Evolutionary conservation across 2,113 vertebrate species (phyloP).

Genomic region (Falco punctatus): DNA sequence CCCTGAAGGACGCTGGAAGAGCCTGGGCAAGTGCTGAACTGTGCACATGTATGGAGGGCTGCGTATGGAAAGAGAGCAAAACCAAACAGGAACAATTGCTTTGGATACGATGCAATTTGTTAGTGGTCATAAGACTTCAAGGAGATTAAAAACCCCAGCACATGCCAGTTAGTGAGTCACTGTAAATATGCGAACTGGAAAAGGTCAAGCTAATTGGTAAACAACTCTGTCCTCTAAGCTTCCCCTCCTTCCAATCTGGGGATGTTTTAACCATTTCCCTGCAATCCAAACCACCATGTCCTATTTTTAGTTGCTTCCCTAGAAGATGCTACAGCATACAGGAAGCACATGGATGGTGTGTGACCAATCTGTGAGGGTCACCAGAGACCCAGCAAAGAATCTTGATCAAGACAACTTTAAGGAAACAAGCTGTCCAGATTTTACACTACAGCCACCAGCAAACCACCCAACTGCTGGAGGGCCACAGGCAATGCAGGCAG

Average conservation of each 20-base stretch:
- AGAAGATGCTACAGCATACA: conserved; percentile 20
- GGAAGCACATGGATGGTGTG: conserved; percentile 28
- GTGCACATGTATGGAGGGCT: not conserved
- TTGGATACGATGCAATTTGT: conserved; percentile 59
- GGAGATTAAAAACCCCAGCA: conserved; percentile 69
- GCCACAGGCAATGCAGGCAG: not conserved
- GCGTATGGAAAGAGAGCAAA: conserved; percentile 12
- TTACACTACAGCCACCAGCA: not conserved
- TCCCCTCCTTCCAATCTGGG: conserved; percentile 36
- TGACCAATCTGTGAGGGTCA: conserved; percentile 48
- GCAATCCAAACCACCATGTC: not conserved
- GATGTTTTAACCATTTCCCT: conserved; percentile 61
- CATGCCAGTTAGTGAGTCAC: conserved; percentile 71
- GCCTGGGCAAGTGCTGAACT: not conserved
- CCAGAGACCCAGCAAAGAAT: not conserved
- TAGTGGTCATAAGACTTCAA: conserved; percentile 69
- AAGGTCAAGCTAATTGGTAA: conserved; percentile 73
- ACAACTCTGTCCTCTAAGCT: conserved; percentile 46
- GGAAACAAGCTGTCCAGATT: not conserved
- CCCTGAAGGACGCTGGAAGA: not conserved
- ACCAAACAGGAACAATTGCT: conserved; percentile 42
- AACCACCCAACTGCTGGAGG: not conserved
- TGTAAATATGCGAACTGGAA: conserved; percentile 64
- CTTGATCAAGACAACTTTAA: not conserved
- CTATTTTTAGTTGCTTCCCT: conserved; percentile 53